These are phyloP conservation scores for Trichacis sp. DNA, from an alignment of 2,888 invertebrate genomes.

Conservation along the genomic window DNA sequence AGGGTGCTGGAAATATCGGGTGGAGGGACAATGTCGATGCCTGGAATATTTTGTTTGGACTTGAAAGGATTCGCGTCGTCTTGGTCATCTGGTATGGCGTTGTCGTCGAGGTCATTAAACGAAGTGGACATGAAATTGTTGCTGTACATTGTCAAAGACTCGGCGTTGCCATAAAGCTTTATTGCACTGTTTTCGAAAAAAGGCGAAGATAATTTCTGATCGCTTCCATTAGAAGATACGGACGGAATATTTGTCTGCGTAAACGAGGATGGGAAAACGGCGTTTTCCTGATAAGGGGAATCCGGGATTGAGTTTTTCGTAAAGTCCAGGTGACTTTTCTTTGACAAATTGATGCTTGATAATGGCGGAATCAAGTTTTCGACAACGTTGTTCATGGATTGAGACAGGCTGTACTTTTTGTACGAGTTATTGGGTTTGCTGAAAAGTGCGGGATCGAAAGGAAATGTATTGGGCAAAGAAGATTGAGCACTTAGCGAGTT, in stretches of 20 bases:
- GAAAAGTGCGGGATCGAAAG: constrained; percentile 11
- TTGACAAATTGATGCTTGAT: neutral
- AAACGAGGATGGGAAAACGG: constrained; percentile 3
- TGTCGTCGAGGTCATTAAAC: constrained; percentile 48
- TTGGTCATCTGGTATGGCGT: constrained; percentile 22
- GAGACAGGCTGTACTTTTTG: constrained; percentile 33
- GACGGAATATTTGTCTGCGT: constrained; percentile 5
- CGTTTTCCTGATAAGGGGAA: constrained; percentile 1
- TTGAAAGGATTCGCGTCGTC: constrained; percentile 17
- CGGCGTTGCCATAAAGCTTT: no score
- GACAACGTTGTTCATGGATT: constrained; percentile 20
- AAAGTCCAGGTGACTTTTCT: constrained; percentile 4
- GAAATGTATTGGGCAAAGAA: neutral
- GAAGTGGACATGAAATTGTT: constrained; percentile 58
- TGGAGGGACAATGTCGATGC: constrained; percentile 56
- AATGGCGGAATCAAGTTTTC: constrained; percentile 34
- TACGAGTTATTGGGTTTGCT: constrained; percentile 8
- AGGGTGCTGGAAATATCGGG: constrained; percentile 59
- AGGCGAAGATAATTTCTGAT: neutral
- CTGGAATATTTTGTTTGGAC: no score
- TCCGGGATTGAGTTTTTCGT: neutral
- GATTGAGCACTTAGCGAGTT: constrained; percentile 36
- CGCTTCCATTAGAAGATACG: constrained; percentile 51
- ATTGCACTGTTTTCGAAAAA: neutral
- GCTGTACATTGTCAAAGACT: constrained; percentile 45